Conservation (phyloP, 1,140 invertebrate species). For the Magallana ariakensis region DNA sequence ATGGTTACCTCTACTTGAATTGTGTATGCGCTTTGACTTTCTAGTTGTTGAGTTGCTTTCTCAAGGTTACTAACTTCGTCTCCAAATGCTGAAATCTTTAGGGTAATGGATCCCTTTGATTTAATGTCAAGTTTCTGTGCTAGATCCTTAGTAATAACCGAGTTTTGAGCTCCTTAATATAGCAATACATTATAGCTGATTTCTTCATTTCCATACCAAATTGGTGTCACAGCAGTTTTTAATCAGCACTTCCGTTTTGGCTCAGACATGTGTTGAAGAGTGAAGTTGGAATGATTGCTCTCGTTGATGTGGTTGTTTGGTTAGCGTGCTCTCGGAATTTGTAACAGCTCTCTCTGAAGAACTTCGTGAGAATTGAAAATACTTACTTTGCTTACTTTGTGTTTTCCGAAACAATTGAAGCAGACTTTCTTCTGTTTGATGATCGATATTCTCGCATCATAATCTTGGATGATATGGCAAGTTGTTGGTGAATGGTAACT, state of each 20-base stretch:
- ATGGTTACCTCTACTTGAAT: slow-evolving; percentile 46
- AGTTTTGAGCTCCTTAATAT: slow-evolving; percentile 47
- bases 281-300: background rate
- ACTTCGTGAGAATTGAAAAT: background rate
- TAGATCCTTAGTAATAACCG: slow-evolving; percentile 46
- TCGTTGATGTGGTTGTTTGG: background rate
- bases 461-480: too few species aligned
- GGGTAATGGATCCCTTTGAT: background rate
- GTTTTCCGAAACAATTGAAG: background rate
- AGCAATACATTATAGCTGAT: slow-evolving; percentile 45
- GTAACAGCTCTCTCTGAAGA: background rate
- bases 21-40: background rate
- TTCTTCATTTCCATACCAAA: background rate
- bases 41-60: background rate
- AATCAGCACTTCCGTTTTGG: background rate
- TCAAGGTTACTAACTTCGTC: background rate
- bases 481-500: too few species aligned
- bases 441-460: background rate
- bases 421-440: slow-evolving; percentile 6
- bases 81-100: slow-evolving; percentile 36
- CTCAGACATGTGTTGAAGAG: background rate
- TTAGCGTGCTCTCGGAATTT: background rate
- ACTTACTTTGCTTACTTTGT: too few species aligned
- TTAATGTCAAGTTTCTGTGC: slow-evolving; percentile 20
- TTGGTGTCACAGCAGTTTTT: background rate